phyloP scores from a whole-genome alignment of 2,797 vertebrate genomes.

The Lithobates sylvaticus region DNA sequence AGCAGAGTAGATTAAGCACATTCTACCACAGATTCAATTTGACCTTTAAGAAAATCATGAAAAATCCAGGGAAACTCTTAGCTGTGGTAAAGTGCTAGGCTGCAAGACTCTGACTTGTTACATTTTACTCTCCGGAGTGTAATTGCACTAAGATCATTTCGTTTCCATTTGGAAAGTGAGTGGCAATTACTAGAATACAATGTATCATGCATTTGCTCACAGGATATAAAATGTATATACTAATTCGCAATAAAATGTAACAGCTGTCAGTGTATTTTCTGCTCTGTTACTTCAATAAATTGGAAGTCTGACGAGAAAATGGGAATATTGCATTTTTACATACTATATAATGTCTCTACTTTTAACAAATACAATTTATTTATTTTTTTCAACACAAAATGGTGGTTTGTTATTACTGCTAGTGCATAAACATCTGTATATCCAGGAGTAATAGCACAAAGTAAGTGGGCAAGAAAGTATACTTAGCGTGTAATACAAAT shows the following conservation, averaged over 20 bases:
- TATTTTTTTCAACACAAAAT: constrained; percentile 81
- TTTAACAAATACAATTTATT: constrained; percentile 94
- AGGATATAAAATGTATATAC: constrained; percentile 95
- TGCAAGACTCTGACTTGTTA: constrained; percentile 88
- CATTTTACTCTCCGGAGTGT: constrained; percentile 86
- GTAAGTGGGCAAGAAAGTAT: constrained; percentile 82
- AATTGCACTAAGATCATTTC: constrained; percentile 89
- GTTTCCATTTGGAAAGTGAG: constrained; percentile 88
- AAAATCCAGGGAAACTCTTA: constrained; percentile 67
- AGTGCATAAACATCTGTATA: constrained; percentile 88
- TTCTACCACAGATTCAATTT: constrained; percentile 55
- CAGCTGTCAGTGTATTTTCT: constrained; percentile 99
- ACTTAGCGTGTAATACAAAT: constrained; percentile 81
- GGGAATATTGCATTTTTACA: constrained; percentile 91
- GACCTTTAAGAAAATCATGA: constrained; percentile 68
- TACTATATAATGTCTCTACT: constrained; percentile 85
- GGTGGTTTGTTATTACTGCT: constrained; percentile 86
- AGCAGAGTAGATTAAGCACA: constrained; percentile 11
- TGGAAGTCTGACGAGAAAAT: constrained; percentile 92
- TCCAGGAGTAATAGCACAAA: constrained; percentile 82
- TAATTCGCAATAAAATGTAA: constrained; percentile 99
- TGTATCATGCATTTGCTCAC: constrained; percentile 90
- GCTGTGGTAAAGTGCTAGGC: constrained; percentile 83
- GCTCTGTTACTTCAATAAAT: constrained; percentile 99
- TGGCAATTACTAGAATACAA: constrained; percentile 98